A percentile compares a stretch with the other conserved stretches of the same genome.
Conservation (phyloP, 2,113 vertebrate species). For the Cynoglossus semilaevis region DNA sequence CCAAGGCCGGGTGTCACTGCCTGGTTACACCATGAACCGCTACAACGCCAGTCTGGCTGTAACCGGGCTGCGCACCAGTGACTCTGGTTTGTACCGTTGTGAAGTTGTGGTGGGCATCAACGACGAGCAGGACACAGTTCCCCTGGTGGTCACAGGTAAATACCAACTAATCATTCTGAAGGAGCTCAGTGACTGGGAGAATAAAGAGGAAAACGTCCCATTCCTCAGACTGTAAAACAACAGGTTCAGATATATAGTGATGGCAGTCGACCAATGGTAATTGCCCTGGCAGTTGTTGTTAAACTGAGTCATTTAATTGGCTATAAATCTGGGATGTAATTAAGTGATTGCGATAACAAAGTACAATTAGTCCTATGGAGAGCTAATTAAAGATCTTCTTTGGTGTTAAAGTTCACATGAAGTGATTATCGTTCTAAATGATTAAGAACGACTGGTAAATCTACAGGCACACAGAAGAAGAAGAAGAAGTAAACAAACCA, state of each 20-base stretch:
- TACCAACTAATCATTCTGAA: neutral
- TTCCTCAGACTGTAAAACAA: neutral
- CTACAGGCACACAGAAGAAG: no score
- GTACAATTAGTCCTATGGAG: neutral
- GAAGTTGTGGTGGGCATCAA: constrained; percentile 92
- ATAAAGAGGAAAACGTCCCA: neutral
- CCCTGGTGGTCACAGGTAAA: constrained; percentile 90
- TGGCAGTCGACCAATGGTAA: no score
- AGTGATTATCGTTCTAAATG: neutral
- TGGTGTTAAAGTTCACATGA: neutral
- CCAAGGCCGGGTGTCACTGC: constrained; percentile 85
- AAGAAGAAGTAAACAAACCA: no score
- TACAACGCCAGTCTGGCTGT: constrained; percentile 87
- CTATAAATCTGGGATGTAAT: neutral
- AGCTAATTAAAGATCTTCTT: constrained; percentile 9
- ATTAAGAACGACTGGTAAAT: no score
- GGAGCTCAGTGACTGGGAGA: neutral
- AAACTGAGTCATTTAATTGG: neutral
- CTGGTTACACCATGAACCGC: constrained; percentile 80
- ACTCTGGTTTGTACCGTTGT: constrained; percentile 91
- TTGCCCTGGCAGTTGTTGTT: neutral
- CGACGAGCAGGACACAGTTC: constrained; percentile 91
- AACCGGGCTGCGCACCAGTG: constrained; percentile 82
- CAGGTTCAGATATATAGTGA: neutral
- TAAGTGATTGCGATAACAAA: constrained; percentile 1